phyloP scores from a whole-genome alignment of 1,140 invertebrate genomes.

The Penaeus japonicus region DNA sequence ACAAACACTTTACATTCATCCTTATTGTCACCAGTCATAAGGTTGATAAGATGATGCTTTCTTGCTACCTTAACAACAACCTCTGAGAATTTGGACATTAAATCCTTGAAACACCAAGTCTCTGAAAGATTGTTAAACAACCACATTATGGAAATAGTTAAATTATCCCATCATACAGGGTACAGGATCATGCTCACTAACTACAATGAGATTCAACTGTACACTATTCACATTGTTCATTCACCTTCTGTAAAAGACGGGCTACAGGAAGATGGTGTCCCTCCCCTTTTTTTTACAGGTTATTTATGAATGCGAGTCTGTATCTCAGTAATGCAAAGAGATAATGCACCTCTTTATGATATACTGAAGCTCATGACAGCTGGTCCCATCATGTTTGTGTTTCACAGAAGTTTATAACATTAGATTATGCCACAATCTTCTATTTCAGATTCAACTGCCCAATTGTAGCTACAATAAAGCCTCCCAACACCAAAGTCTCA shows the following conservation, averaged over 20 bases:
- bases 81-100: conserved; percentile 14
- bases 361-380: conserved; percentile 40
- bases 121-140: conserved; percentile 25
- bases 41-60: not conserved
- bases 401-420: conserved; percentile 43
- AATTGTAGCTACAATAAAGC: conserved; percentile 37
- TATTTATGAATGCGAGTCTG: not conserved
- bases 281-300: not conserved
- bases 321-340: not conserved
- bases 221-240: conserved; percentile 48
- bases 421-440: conserved; percentile 37
- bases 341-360: conserved; percentile 2
- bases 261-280: not conserved
- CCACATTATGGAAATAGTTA: conserved; percentile 18
- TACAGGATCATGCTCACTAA: conserved; percentile 44
- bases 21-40: not conserved
- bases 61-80: too few relatives aligned
- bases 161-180: conserved; percentile 35
- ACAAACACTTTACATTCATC: too few relatives aligned
- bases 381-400: conserved; percentile 41
- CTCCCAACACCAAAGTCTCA: conserved; percentile 30
- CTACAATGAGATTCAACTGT: conserved; percentile 48
- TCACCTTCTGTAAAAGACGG: conserved; percentile 19
- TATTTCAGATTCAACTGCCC: conserved; percentile 19
- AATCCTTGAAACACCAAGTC: conserved; percentile 8